These are phyloP conservation scores for Drosophila chauvacae DNA, from an alignment of 1,140 invertebrate genomes.

Conservation along the genomic window DNA sequence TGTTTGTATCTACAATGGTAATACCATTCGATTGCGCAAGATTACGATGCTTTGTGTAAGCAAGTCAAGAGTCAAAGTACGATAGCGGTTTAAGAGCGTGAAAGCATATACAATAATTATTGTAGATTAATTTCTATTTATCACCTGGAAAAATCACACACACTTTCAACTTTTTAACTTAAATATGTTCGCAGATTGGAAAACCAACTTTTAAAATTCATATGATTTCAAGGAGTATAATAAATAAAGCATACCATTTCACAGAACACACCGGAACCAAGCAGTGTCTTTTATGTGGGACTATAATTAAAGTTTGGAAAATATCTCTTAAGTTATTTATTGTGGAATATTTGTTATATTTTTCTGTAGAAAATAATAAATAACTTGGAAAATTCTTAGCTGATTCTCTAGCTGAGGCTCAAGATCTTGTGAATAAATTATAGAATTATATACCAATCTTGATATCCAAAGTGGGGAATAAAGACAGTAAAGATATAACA, in stretches of 20 bases:
- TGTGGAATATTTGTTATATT: too few species aligned
- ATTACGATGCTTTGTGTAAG: conserved; percentile 24
- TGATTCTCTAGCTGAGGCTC: too few species aligned
- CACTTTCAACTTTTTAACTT: conserved; percentile 48
- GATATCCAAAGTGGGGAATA: too few species aligned
- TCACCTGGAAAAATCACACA: conserved; percentile 29
- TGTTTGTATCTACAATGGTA: conserved; percentile 35
- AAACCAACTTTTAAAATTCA: conserved; percentile 44
- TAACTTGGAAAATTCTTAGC: too few species aligned
- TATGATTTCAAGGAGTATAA: conserved; percentile 55
- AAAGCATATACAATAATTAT: conserved; percentile 60
- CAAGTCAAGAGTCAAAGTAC: conserved; percentile 53
- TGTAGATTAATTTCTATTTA: conserved; percentile 63
- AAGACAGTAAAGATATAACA: too few species aligned
- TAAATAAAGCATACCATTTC: conserved; percentile 65
- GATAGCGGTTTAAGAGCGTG: conserved; percentile 51
- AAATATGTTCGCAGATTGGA: conserved; percentile 52
- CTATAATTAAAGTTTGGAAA: neutral
- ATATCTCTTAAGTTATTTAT: neutral
- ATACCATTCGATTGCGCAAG: conserved; percentile 14
- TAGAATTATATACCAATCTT: too few species aligned
- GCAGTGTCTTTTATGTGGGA: neutral
- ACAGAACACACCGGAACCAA: conserved; percentile 32
- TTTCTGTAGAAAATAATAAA: too few species aligned
- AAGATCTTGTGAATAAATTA: too few species aligned